Percentiles rank a stretch among this genome's conserved stretches.
Conservation (phyloP, 2,888 invertebrate species). For the Pharmacophagus antenor region DNA sequence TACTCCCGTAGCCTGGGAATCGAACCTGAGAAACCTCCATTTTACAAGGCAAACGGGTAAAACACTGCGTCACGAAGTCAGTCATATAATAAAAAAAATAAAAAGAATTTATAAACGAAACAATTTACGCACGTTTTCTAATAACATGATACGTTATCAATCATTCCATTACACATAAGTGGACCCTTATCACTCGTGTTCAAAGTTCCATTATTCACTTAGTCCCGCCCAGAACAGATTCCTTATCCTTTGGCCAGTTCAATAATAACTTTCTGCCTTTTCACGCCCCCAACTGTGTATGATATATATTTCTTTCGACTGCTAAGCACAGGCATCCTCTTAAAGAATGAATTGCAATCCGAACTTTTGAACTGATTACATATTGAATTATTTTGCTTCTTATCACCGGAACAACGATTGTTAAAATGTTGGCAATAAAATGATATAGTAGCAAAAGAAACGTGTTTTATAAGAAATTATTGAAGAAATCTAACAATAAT, state of each 20-base stretch:
- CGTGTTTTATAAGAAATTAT: too few species aligned
- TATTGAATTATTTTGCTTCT: too few species aligned
- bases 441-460: too few species aligned
- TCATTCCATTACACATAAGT: slow-evolving; percentile 77
- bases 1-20: too few species aligned
- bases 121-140: slow-evolving; percentile 59
- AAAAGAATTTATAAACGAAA: background rate
- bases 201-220: slow-evolving; percentile 76
- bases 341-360: background rate
- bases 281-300: slow-evolving; percentile 6
- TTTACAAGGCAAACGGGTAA: too few species aligned
- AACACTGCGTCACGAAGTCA: too few species aligned
- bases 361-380: background rate
- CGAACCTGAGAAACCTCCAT: too few species aligned
- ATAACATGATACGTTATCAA: slow-evolving; percentile 70
- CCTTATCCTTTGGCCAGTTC: slow-evolving; percentile 54
- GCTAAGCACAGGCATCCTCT: background rate
- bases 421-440: too few species aligned
- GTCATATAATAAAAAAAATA: too few species aligned
- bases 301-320: background rate
- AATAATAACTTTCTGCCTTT: slow-evolving; percentile 46
- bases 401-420: too few species aligned
- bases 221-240: slow-evolving; percentile 73
- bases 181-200: slow-evolving; percentile 77
- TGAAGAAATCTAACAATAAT: too few species aligned